A percentile compares a stretch with the other conserved stretches of the same genome.
Conservation (phyloP, 2,888 invertebrate genomes). For the Zygogramma bicolorata region DNA sequence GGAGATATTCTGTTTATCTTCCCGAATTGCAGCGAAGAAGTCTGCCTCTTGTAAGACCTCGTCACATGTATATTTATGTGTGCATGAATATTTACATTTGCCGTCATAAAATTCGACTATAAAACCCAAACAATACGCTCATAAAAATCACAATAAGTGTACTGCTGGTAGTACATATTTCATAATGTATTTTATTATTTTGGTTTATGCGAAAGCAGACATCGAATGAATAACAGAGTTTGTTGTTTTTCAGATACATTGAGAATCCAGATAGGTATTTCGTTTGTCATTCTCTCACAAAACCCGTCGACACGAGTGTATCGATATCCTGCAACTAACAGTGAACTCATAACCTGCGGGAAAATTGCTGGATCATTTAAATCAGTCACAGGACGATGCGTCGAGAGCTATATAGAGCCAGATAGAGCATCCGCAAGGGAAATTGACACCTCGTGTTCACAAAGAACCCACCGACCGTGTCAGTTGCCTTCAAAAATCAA, state of each 20-base stretch:
- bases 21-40: conserved; percentile 6
- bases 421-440: conserved; percentile 22
- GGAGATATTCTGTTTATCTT: conserved; percentile 21
- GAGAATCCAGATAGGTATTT: too few relatives aligned
- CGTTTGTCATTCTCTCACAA: too few relatives aligned
- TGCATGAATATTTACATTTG: conserved; percentile 14
- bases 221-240: background rate
- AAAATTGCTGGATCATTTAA: conserved; percentile 20
- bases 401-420: background rate
- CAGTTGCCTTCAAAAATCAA: conserved; percentile 45
- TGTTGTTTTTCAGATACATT: background rate
- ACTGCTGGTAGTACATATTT: conserved; percentile 14
- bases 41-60: conserved; percentile 9
- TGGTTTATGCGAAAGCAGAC: background rate
- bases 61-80: conserved; percentile 2
- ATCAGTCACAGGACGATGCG: conserved; percentile 20
- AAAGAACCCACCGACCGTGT: conserved; percentile 41
- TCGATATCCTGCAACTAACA: conserved; percentile 22
- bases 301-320: conserved; percentile 7
- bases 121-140: conserved; percentile 13
- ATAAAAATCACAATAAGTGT: conserved; percentile 19
- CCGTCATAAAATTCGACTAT: conserved; percentile 12
- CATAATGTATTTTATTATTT: conserved; percentile 7
- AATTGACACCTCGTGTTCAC: conserved; percentile 43
- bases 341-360: conserved; percentile 2